Evolutionary conservation across 2,797 vertebrate genomes (phyloP).

Genomic region (Phrynocephalus forsythii): DNA sequence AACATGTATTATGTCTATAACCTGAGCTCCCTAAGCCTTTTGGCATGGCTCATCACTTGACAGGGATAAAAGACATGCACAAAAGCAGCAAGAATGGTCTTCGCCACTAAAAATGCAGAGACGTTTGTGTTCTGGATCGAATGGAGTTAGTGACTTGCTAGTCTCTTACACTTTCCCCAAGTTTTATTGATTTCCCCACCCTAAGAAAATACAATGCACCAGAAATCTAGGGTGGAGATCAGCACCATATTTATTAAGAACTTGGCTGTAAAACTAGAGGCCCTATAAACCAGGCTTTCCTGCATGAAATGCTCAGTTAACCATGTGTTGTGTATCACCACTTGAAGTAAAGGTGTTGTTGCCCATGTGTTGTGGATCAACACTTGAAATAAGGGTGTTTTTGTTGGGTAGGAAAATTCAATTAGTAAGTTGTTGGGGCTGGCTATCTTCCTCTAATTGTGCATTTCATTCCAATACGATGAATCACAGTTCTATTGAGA

Average conservation of each 20-base stretch:
- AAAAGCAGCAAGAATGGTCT: conserved; percentile 39
- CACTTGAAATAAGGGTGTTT: too few species aligned
- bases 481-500: neutral
- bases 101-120: conserved; percentile 26
- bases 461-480: neutral
- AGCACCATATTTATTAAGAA: neutral
- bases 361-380: too few species aligned
- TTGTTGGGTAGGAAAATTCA: too few species aligned
- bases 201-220: too few species aligned
- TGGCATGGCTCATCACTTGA: conserved; percentile 35
- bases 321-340: too few species aligned
- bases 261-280: neutral
- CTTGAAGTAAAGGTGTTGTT: too few species aligned
- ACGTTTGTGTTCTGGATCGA: conserved; percentile 40
- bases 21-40: conserved; percentile 44
- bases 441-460: too few species aligned
- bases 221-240: neutral
- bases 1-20: conserved; percentile 60
- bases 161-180: conserved; percentile 40
- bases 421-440: too few species aligned
- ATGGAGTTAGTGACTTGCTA: conserved; percentile 21
- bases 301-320: neutral
- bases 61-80: conserved; percentile 29
- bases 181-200: conserved; percentile 31
- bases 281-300: neutral